phyloP scores from a whole-genome alignment of 2,888 invertebrate species.

The Drosophila yooni region DNA sequence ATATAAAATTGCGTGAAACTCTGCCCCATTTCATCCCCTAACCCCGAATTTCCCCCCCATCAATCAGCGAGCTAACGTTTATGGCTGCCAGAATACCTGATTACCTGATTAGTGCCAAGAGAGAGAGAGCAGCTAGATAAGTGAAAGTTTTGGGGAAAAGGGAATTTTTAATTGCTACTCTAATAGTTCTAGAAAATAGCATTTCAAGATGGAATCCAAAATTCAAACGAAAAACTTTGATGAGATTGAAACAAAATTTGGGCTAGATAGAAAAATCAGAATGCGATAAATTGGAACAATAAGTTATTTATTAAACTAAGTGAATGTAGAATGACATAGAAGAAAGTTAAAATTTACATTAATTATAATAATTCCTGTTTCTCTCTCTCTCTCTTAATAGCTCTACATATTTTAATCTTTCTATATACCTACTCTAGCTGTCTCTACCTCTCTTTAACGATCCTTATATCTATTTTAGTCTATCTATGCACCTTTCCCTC shows the following conservation, averaged over 20 bases:
- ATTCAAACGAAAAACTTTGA: not conserved
- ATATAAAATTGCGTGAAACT: conserved; percentile 44
- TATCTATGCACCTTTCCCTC: accelerated
- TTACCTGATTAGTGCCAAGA: conserved; percentile 5
- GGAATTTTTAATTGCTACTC: not conserved
- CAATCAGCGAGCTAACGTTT: conserved; percentile 27
- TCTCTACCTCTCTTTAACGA: not conserved
- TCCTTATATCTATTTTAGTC: not conserved
- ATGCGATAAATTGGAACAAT: not conserved
- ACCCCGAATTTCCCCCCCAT: not conserved
- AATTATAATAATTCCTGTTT: too few species aligned
- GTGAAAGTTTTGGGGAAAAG: not conserved
- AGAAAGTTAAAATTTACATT: too few species aligned
- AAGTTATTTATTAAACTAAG: not conserved
- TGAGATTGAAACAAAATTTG: not conserved
- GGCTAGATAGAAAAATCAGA: not conserved
- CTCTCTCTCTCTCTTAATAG: too few species aligned
- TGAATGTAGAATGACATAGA: not conserved
- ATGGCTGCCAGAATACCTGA: conserved; percentile 26
- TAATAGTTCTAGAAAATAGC: not conserved
- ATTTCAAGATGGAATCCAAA: not conserved
- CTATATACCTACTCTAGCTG: too few species aligned
- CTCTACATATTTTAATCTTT: too few species aligned
- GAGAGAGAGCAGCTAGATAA: not conserved
- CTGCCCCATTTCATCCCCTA: not conserved